A percentile compares a stretch with the other conserved stretches of the same genome.
Evolutionary conservation across 2,888 invertebrate genomes (phyloP).

Genomic region (Leptura quadrifasciata): DNA sequence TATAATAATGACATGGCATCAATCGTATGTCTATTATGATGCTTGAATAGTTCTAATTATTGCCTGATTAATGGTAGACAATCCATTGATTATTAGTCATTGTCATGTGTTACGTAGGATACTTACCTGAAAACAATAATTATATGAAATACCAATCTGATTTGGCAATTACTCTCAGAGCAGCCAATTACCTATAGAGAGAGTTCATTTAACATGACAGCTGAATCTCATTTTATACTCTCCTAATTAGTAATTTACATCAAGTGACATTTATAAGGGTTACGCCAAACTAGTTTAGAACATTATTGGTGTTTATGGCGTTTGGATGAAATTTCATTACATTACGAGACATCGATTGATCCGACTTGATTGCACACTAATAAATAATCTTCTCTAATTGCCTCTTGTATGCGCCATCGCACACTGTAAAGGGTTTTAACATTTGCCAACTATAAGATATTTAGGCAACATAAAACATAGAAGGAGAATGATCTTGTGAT

Average conservation of each 20-base stretch:
- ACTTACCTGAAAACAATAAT: conserved; percentile 16
- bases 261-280: conserved; percentile 4
- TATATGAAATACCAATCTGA: neutral
- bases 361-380: neutral
- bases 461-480: too few species aligned
- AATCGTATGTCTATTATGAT: too few species aligned
- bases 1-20: too few species aligned
- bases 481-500: too few species aligned
- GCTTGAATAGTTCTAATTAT: too few species aligned
- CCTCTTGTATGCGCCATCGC: neutral
- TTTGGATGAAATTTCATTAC: conserved; percentile 4
- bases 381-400: neutral
- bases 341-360: neutral
- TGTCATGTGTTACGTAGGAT: neutral
- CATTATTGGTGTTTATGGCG: conserved; percentile 8
- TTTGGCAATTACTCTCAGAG: neutral
- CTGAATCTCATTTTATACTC: conserved; percentile 17
- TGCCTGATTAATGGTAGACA: neutral
- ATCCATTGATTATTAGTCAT: conserved; percentile 10
- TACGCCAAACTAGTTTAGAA: neutral
- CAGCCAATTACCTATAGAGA: neutral
- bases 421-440: too few species aligned
- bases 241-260: conserved; percentile 4
- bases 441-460: too few species aligned
- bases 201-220: conserved; percentile 11